A percentile compares a stretch with the other conserved stretches of the same genome.
Evolutionary conservation across 2,113 vertebrate species (phyloP).

Genomic region (Catharus bicknelli): DNA sequence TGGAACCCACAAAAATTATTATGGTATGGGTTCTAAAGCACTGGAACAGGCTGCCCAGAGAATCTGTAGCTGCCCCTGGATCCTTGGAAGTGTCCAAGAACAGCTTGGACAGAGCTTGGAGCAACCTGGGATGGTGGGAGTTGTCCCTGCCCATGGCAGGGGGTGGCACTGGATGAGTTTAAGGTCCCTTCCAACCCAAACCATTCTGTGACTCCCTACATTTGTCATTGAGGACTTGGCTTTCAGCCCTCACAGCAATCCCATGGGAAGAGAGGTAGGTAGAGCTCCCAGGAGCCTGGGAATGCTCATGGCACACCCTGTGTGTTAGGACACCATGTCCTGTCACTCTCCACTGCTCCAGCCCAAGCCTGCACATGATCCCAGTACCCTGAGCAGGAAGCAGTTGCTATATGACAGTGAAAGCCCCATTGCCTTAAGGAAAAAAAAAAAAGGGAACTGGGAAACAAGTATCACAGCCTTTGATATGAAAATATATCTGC

Average conservation of each 20-base stretch:
- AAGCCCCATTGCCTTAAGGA: background rate
- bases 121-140: background rate
- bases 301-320: no score
- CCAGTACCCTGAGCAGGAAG: background rate
- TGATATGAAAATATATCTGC: conserved; percentile 32
- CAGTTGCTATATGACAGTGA: background rate
- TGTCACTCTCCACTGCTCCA: background rate
- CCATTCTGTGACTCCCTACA: no score
- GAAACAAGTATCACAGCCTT: background rate
- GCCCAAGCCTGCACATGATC: rapidly evolving
- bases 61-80: background rate
- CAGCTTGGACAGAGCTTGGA: background rate
- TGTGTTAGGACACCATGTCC: rapidly evolving
- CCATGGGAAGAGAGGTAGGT: background rate
- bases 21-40: background rate
- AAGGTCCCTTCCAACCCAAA: background rate
- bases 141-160: background rate
- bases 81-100: background rate
- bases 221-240: background rate
- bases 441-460: background rate
- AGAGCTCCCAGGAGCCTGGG: no score
- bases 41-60: background rate
- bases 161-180: background rate
- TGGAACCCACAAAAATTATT: background rate
- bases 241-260: background rate